Evolutionary conservation across 2,888 invertebrate genomes (phyloP).

Genomic region (Synanthedon myopaeformis): DNA sequence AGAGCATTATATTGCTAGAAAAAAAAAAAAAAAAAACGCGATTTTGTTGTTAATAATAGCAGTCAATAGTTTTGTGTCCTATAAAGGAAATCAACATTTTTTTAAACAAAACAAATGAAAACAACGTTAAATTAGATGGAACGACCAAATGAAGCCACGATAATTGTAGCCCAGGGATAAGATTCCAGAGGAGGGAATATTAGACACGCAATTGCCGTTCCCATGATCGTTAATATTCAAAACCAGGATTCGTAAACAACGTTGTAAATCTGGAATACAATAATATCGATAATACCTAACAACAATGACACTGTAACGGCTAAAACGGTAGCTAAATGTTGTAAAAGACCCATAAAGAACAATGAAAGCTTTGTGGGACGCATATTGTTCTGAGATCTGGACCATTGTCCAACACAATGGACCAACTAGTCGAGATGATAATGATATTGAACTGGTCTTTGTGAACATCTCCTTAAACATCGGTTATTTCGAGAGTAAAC

Average conservation of each 20-base stretch:
- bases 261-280: constrained; percentile 57
- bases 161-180: background rate
- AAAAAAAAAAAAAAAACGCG: no score
- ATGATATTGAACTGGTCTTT: constrained; percentile 13
- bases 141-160: no score
- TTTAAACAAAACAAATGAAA: no score
- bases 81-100: no score
- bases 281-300: constrained; percentile 51
- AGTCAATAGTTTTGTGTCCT: no score
- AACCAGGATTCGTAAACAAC: constrained; percentile 42
- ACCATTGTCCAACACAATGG: constrained; percentile 22
- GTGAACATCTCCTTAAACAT: constrained; percentile 18
- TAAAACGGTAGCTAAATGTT: constrained; percentile 60
- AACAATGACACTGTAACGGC: constrained; percentile 49
- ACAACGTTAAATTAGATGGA: no score
- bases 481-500: constrained; percentile 41
- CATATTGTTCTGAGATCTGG: constrained; percentile 43
- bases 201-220: constrained; percentile 21
- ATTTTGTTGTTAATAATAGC: no score
- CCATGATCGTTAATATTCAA: constrained; percentile 58
- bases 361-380: constrained; percentile 36
- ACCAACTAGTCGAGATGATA: constrained; percentile 14
- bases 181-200: background rate
- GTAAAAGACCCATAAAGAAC: constrained; percentile 60
- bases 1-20: no score